Evolutionary conservation across 2,797 vertebrate species (phyloP).

Genomic region (Selene dorsalis): DNA sequence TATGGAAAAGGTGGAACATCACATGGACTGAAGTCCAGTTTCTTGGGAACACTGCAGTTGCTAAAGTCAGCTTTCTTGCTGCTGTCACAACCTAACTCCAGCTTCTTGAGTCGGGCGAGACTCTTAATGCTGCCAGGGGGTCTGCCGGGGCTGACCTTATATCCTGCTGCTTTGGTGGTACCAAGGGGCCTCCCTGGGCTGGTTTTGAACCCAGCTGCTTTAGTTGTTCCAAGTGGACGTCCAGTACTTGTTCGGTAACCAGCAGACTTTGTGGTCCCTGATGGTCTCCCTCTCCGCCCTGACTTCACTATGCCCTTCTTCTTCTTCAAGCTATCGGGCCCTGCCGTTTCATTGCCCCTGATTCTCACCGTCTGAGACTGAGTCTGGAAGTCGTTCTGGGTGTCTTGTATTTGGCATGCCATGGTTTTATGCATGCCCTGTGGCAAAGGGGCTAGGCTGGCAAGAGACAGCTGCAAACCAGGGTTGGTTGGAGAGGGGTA

Average conservation of each 20-base stretch:
- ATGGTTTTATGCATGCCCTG: constrained; percentile 92
- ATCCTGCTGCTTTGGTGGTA: constrained; percentile 98
- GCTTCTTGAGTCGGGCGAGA: constrained; percentile 91
- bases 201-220: constrained; percentile 99
- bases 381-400: constrained; percentile 88
- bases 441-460: constrained; percentile 80
- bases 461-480: constrained; percentile 82
- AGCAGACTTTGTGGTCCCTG: constrained; percentile 98
- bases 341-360: constrained; percentile 84
- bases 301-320: constrained; percentile 95
- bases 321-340: constrained; percentile 94
- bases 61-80: constrained; percentile 77
- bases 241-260: constrained; percentile 99
- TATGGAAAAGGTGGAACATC: constrained; percentile 92
- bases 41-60: constrained; percentile 76
- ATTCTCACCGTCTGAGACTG: constrained; percentile 90
- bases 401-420: constrained; percentile 92
- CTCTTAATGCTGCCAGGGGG: constrained; percentile 99
- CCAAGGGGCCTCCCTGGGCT: constrained; percentile 98
- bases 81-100: constrained; percentile 84
- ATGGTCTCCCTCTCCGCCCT: constrained; percentile 94
- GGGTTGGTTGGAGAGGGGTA: constrained; percentile 84
- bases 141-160: constrained; percentile 98
- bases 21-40: constrained; percentile 87
- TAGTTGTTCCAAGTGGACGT: constrained; percentile 96